Percentiles rank a stretch among this genome's conserved stretches.
These are phyloP conservation scores for Molanna angustata DNA, from an alignment of 2,888 invertebrate species.

Conservation along the genomic window DNA sequence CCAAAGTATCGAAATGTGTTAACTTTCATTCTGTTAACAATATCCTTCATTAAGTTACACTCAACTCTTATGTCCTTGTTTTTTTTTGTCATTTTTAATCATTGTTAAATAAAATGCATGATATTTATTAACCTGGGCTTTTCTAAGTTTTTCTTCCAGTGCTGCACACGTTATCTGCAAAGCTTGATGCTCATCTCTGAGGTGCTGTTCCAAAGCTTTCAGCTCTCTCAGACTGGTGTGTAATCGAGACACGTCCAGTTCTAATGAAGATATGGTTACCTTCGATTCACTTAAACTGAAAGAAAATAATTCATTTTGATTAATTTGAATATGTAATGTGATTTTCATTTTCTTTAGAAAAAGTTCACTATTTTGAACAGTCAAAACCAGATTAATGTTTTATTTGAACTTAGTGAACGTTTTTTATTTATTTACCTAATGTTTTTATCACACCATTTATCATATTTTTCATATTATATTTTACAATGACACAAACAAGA, in stretches of 20 bases:
- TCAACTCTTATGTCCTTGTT: too few species aligned
- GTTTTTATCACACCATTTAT: background rate
- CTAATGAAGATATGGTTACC: slow-evolving; percentile 62
- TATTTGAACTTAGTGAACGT: too few species aligned
- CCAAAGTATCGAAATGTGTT: too few species aligned
- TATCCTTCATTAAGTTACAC: too few species aligned
- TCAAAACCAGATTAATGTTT: too few species aligned
- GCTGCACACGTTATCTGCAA: slow-evolving; percentile 87
- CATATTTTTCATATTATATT: slow-evolving; percentile 1
- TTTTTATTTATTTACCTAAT: too few species aligned
- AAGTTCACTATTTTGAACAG: too few species aligned
- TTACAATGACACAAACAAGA: slow-evolving; percentile 34
- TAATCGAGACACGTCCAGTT: slow-evolving; percentile 72
- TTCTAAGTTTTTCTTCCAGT: slow-evolving; percentile 84
- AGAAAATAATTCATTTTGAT: slow-evolving; percentile 25
- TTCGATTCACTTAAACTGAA: slow-evolving; percentile 67
- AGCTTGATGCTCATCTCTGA: slow-evolving; percentile 93
- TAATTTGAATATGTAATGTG: too few species aligned
- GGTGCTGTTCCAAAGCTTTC: slow-evolving; percentile 80
- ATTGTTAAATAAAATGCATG: too few species aligned
- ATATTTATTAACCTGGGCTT: slow-evolving; percentile 67
- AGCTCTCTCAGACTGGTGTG: slow-evolving; percentile 69
- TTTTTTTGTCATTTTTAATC: too few species aligned
- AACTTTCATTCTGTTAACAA: too few species aligned
- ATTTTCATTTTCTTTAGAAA: too few species aligned